Evolutionary conservation across 2,113 vertebrate genomes (phyloP).

Genomic region (Motacilla tschutschensis): DNA sequence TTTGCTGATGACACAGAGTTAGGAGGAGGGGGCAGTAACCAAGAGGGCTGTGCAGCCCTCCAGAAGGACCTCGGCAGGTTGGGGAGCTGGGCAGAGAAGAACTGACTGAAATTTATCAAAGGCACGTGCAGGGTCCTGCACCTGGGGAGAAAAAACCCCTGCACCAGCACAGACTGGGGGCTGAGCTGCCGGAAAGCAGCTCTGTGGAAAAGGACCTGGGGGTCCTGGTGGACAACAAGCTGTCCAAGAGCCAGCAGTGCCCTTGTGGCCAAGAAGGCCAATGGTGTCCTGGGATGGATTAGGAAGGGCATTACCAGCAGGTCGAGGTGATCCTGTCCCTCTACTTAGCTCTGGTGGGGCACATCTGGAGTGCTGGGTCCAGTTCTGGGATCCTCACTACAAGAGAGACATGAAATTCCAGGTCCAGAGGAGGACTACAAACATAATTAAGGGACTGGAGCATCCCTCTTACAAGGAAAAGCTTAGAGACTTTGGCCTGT

Average conservation of each 20-base stretch:
- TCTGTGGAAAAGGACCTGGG: not conserved
- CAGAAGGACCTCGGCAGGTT: rapidly evolving
- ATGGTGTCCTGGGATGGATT: not conserved
- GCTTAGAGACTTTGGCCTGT: not conserved
- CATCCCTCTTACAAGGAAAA: not conserved
- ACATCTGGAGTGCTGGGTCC: no score
- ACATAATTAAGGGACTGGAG: rapidly evolving
- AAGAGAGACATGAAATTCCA: not conserved
- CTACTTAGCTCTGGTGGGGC: not conserved
- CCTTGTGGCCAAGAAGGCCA: not conserved
- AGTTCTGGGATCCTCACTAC: not conserved
- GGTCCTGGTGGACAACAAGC: not conserved
- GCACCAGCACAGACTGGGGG: not conserved
- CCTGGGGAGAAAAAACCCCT: rapidly evolving
- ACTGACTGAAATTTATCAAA: not conserved
- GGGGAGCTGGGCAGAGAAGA: not conserved
- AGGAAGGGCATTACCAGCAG: not conserved
- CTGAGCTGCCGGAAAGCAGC: not conserved
- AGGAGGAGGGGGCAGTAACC: rapidly evolving
- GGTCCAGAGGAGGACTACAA: rapidly evolving
- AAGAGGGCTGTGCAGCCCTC: not conserved
- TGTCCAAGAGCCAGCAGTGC: not conserved
- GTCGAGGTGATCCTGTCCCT: not conserved
- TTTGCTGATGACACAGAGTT: rapidly evolving
- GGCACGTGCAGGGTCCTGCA: rapidly evolving